Evolutionary conservation across 2,888 invertebrate genomes (phyloP), one percentile per base, ranked within the genome.

Genomic region (Athripsodes cinereus): DNA sequence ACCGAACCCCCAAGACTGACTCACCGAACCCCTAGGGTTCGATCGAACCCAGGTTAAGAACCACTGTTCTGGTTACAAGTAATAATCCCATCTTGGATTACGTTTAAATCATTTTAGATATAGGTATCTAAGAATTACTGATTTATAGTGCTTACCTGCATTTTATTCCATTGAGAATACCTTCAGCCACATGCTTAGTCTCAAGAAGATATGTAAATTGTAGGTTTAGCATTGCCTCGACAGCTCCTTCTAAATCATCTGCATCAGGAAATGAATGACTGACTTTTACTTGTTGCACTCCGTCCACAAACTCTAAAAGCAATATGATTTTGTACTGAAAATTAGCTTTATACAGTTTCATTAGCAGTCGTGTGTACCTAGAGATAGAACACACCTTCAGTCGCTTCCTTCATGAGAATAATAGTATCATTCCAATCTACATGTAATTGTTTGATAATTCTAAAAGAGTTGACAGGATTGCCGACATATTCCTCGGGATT

Each of bases 381-480:
- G n/a, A n/a, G n/a, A n/a, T n/a, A 31, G 11, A 8, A 40, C 40
- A 3, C 5, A 40, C 40, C 40, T 3, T n/a, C 13, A 40, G 16
- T 13, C 3, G 40, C 40, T 40, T 13, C 13, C n/a, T 13, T n/a
- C 40, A 40, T 40, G 5, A 40, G 13, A 3, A 13, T n/a, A 3
- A 40, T 16, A 16, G 40, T 40, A 8, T 16, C 40, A 16, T 13
- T 35, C 89, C 96, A 92, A 74, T 97, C 96, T 2, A 90, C 85
- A 6, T 96, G 95, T 67, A 97, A 81, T 66, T 94, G 83, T 76
- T 97, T 97, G 57, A 97, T 94, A 54, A 97, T 78, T 26, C 96
- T 81, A 74, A 93, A 97, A 5, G 96, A 95, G 72, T 96, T 96
- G 64, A 97, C 91, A 2, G 97, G 97, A 75, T 97, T 95, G 11